Evolutionary conservation across 2,888 invertebrate genomes (phyloP), one percentile per base, ranked within the genome.

Genomic region (Leptinotarsa juncta): DNA sequence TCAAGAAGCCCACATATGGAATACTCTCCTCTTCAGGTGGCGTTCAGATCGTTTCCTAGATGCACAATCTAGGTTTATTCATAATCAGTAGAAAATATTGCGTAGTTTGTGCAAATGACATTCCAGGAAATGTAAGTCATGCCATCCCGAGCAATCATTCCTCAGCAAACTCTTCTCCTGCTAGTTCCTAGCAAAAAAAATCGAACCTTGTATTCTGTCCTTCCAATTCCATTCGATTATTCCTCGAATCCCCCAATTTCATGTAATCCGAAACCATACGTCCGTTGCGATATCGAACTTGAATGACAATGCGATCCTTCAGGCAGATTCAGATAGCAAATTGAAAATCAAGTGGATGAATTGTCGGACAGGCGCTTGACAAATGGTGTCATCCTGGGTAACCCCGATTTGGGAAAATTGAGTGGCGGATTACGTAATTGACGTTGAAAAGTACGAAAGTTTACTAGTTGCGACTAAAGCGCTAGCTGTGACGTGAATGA

Each of bases 381-480:
- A 23, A 23, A 57, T 23, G 57, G 20, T 57, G 57, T 57, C 57
- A 57, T 23, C 23, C 23, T 15, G 57, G 23, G 23, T 57, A 20
- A 57, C 15, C 26, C 57, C 4, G 14, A 20, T 14, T 16, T 20
- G 23, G 16, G 57, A 15, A 57, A 57, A 57, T 57, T 57, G 57
- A 57, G 57, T 57, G 57, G 57, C 4, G 57, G 57, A 57, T 57
- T 57, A 57, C 23, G 23, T 57, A 57, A 57, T 57, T 57, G 57
- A 57, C 23, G 57, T 57, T 57, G 57, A 57, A 57, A 57, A 57
- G 14, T 20, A 14, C 14, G 57, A 57, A 23, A 57, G 57, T 57
- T 57, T 4, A 14, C 57, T 57, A 57, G 57, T 57, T 57, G 1
- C 4, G 1, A 23, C 14, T 57, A 4, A 3, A 57, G 57, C 14